Base-by-base conservation (phyloP, 2,113 vertebrate species). In the Atlantisia rogersi region DNA sequence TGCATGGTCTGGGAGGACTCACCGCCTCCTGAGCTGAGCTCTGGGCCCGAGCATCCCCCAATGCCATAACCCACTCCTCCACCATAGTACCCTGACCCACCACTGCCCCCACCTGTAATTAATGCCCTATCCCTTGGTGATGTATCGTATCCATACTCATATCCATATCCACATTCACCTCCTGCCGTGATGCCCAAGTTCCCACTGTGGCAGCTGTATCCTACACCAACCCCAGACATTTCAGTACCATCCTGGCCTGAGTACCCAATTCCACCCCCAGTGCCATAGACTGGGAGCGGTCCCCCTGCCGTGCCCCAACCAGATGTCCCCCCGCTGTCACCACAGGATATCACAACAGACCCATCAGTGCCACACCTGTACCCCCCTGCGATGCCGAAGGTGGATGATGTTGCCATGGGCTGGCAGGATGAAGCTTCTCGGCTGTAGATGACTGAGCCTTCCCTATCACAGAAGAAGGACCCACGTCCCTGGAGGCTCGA, bases 101-200 rank as follows among this genome's bases (percentile, higher is more conserved):
- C 58, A 3, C 64, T 0, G 9, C 7, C n/a, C 18, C 32, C 31
- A 1, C 10, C 48, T 0, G 9, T 0, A 4, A 11, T 14, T 0
- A 75, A 29, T 39, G 9, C 3, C 1, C 11, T 81, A 44, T 77
- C 81, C 22, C 59, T 37, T 0, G n/a, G 62, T 12, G 89, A 24
- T 1, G 12, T 11, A 2, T 15, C 0, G 1, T 74, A 86, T 48
- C 48, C 48, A 22, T 46, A 46, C 17, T 46, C 44, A 46, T 22
- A 48, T 0, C 80, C 55, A 0, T 76, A 92, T 0, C 56, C 48
- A 2, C 5, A 63, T 3, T 31, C 64, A 5, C 25, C 39, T 62
- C 65, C 52, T 0, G 0, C 48, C 2, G 32, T 0, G 6, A 22
- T 9, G 6, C 60, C 71, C 5, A 16, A 6, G 12, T 1, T 76